Evolutionary conservation across 2,888 invertebrate species (phyloP).

Genomic region (Lottia scabra): DNA sequence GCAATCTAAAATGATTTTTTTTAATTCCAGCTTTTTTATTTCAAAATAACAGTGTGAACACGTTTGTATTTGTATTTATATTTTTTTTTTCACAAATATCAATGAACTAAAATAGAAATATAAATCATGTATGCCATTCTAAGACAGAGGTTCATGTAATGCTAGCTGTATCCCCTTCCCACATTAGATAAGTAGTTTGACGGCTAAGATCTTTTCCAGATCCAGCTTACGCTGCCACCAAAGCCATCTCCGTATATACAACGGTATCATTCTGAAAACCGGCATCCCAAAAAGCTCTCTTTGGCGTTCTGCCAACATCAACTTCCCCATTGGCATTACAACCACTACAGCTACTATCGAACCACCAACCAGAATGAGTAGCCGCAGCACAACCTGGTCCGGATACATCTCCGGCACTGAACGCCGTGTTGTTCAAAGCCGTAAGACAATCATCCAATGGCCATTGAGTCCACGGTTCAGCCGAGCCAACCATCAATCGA

Average conservation of each 20-base stretch:
- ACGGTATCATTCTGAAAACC: neutral
- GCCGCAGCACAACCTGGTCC: neutral
- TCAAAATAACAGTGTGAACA: no score
- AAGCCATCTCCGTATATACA: neutral
- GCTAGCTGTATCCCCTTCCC: no score
- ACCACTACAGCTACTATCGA: neutral
- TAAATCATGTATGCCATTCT: no score
- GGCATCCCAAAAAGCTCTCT: neutral
- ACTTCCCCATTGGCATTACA: neutral
- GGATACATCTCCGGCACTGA: neutral
- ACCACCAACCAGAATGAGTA: neutral
- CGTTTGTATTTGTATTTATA: no score
- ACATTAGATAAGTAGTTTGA: no score
- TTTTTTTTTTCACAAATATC: no score
- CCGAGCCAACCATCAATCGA: neutral
- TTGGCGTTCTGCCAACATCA: neutral
- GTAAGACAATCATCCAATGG: neutral
- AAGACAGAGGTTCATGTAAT: no score
- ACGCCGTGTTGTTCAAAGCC: neutral
- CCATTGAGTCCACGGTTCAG: neutral
- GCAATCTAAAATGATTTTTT: no score
- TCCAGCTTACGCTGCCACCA: neutral
- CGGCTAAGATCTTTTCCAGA: no score
- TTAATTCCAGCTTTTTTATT: no score
- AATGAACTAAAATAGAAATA: no score